Evolutionary conservation across 2,888 invertebrate species (phyloP).

Genomic region (Horisme vitalbata): DNA sequence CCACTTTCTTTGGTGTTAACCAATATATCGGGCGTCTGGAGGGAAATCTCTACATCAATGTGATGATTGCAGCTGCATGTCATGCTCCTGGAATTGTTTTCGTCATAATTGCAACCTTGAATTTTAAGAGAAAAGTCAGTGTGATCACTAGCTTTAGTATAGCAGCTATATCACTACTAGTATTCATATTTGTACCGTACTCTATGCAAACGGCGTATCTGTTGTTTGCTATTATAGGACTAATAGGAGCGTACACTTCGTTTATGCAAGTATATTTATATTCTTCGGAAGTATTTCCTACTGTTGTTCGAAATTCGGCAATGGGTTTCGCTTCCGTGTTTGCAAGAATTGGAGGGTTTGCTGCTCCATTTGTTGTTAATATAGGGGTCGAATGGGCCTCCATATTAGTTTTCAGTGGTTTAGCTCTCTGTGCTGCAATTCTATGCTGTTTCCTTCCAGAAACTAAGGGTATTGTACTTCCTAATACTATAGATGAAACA

Average conservation of each 20-base stretch:
- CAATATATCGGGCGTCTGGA: constrained; percentile 90
- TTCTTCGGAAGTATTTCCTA: constrained; percentile 91
- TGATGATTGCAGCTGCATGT: constrained; percentile 85
- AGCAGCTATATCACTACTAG: constrained; percentile 56
- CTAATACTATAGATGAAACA: constrained; percentile 64
- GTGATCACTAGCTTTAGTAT: constrained; percentile 55
- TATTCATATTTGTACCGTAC: constrained; percentile 62
- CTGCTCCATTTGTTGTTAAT: constrained; percentile 86
- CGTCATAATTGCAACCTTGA: constrained; percentile 55
- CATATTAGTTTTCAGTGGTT: constrained; percentile 59
- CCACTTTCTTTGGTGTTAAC: constrained; percentile 92
- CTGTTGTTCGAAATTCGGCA: constrained; percentile 89
- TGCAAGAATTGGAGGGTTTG: constrained; percentile 86
- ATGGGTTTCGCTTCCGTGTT: constrained; percentile 88
- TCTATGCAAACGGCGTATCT: constrained; percentile 73
- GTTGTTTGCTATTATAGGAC: constrained; percentile 87
- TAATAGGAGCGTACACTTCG: constrained; percentile 87
- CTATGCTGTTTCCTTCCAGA: constrained; percentile 67
- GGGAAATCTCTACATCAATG: constrained; percentile 91
- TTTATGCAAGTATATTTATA: constrained; percentile 87
- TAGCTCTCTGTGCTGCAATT: constrained; percentile 59
- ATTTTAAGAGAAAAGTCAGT: constrained; percentile 59
- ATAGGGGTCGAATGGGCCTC: constrained; percentile 68
- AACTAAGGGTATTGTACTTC: constrained; percentile 63
- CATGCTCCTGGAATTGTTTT: constrained; percentile 57